Evolutionary conservation across 37 sponge, comb jelly and placozoan species (phyloP).

Genomic region (Haliclona indistincta): DNA sequence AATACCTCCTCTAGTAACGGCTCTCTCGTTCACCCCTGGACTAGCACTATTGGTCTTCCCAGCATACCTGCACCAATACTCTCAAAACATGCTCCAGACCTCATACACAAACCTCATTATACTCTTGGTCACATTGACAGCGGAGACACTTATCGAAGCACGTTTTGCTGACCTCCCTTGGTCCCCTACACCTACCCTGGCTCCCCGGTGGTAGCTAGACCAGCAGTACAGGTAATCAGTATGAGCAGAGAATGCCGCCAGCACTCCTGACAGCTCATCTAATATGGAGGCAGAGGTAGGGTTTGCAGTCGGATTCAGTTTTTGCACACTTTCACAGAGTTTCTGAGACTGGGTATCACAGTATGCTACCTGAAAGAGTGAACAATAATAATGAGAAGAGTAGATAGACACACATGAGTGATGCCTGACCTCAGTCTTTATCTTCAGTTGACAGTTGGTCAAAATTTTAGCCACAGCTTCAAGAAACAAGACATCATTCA

Average conservation of each 20-base stretch:
- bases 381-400: neutral
- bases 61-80: no score
- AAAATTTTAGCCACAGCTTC: conserved; percentile 39
- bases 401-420: neutral
- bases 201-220: neutral
- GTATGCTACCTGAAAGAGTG: neutral
- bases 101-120: conserved; percentile 45
- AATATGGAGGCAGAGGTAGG: no score
- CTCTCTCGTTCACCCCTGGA: no score
- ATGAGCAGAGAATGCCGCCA: conserved; percentile 21
- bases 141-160: conserved; percentile 24
- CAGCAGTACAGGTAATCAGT: conserved; percentile 68
- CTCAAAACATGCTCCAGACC: neutral
- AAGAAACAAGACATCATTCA: conserved; percentile 39
- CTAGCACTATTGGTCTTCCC: no score
- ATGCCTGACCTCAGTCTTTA: conserved; percentile 60
- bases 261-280: conserved; percentile 23
- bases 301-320: no score
- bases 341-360: neutral
- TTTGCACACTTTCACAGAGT: conserved; percentile 2
- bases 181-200: conserved; percentile 33
- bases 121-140: conserved; percentile 52
- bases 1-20: no score
- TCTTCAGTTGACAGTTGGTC: conserved; percentile 46
- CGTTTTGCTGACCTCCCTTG: neutral